A percentile compares a stretch with the other conserved stretches of the same genome.
Conservation (phyloP, 2,888 invertebrate genomes). For the Pseudanteris insignis region DNA sequence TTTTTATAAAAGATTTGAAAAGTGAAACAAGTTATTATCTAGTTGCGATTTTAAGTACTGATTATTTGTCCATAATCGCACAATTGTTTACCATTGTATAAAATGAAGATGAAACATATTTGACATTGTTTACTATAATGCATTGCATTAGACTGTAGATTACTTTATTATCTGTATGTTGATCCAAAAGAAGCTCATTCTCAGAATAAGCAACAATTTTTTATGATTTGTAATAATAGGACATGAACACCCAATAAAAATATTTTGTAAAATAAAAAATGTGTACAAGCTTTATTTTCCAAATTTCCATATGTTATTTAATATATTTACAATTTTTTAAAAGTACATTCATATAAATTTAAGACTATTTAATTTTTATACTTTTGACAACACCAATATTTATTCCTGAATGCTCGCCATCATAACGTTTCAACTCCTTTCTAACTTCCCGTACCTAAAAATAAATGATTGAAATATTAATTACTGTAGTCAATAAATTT, state of each 20-base stretch:
- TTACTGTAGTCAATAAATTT: too few relatives aligned
- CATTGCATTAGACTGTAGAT: constrained; percentile 45
- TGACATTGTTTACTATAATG: constrained; percentile 36
- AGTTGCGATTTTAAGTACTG: too few relatives aligned
- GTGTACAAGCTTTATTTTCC: too few relatives aligned
- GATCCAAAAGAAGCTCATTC: constrained; percentile 54
- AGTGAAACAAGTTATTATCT: too few relatives aligned
- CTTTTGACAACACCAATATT: constrained; percentile 89
- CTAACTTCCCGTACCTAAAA: constrained; percentile 79
- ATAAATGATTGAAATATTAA: too few relatives aligned
- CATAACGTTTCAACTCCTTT: constrained; percentile 83
- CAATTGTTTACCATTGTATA: not conserved
- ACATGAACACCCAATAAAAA: constrained; percentile 20
- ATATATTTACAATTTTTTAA: constrained; percentile 2
- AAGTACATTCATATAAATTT: too few relatives aligned
- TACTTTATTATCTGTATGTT: constrained; percentile 47
- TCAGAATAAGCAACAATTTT: constrained; percentile 22
- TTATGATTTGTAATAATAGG: constrained; percentile 15
- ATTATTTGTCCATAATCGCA: too few relatives aligned
- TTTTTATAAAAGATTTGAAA: not conserved
- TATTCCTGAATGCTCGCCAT: constrained; percentile 94
- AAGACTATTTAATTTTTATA: constrained; percentile 85
- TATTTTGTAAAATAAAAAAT: constrained; percentile 29
- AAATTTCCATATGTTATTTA: too few relatives aligned
- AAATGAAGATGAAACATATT: not conserved